Percentiles rank a stretch among this genome's conserved stretches.
These are phyloP conservation scores for Enteromius afrohamiltoni DNA, from an alignment of 2,797 vertebrate genomes.

Conservation along the genomic window DNA sequence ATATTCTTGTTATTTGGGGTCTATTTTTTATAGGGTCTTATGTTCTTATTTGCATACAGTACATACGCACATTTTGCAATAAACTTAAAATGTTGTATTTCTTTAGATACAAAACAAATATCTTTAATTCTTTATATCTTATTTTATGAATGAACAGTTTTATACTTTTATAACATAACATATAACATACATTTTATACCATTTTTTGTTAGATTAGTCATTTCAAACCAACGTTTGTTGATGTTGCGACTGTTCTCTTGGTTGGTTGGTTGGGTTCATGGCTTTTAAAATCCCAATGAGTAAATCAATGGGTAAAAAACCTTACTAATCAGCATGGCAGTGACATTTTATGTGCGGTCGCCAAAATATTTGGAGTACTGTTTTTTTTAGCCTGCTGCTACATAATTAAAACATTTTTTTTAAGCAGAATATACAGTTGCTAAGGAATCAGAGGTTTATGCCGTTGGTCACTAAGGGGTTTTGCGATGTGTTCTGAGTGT, in stretches of 20 bases:
- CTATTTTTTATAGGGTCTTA: no score
- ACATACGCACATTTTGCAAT: no score
- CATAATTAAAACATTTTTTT: not conserved
- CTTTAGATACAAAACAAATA: no score
- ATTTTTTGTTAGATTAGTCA: no score
- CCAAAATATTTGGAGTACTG: not conserved
- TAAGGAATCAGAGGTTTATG: not conserved
- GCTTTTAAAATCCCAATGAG: not conserved
- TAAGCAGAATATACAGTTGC: not conserved
- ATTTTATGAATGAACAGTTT: no score
- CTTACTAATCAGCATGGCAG: not conserved
- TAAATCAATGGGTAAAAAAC: not conserved
- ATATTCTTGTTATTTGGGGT: no score
- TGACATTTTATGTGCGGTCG: not conserved
- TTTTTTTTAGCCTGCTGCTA: not conserved
- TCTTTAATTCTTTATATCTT: no score
- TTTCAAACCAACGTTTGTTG: not conserved
- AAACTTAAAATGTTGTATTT: no score
- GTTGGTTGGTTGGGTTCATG: not conserved
- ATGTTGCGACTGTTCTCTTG: not conserved
- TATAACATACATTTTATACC: no score
- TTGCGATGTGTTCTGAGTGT: not conserved
- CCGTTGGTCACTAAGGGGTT: not conserved
- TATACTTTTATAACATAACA: no score
- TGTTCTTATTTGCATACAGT: no score